Base-by-base conservation (phyloP, 2,113 vertebrate species). In the Melierax canorus region DNA sequence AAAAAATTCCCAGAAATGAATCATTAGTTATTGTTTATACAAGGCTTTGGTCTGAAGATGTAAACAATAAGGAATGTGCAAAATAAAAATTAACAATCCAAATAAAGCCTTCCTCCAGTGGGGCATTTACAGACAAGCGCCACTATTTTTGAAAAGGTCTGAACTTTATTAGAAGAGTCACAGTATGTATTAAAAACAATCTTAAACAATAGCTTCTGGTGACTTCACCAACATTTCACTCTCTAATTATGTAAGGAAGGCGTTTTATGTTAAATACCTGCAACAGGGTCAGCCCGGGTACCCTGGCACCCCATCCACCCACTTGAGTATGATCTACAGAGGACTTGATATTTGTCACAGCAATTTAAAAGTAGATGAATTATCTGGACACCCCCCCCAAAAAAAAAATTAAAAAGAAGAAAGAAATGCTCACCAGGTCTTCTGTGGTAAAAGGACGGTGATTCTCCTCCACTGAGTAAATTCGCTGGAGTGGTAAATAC, bases 401-500 rank as follows among this genome's bases (percentile, higher is more conserved):
- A 32, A 43, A 75, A 8, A 24, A 32, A 32, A 20, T 20, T 10
- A 36, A 67, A 62, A 12, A 71, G 6, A 75, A 75, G 10, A 62
- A 48, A 39, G 7, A 45, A 38, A 68, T 34, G 58, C 98, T 98
- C 83, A 99, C 99, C 99, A 99, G 48, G 99, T 99, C 97, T 99
- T 99, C 96, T 99, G 99, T 62, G 99, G 99, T 91, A 99, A 98
- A 69, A 98, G 98, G 59, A 99, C 98, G 0, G 99, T 99, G 88
- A 99, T 98, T 94, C 99, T 99, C 92, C 99, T 99, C 99, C 99
- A 99, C 92, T 98, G 98, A 88, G 96, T 98, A 96, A 99, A 99
- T 97, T 99, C 99, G 1, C 99, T 99, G 75, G 99, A 99, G 82
- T 99, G 99, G 97, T 99, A 99, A 88, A 99, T 98, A 94, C 99